Base-by-base conservation (phyloP, 2,888 invertebrate genomes). In the Tethea ocularis region DNA sequence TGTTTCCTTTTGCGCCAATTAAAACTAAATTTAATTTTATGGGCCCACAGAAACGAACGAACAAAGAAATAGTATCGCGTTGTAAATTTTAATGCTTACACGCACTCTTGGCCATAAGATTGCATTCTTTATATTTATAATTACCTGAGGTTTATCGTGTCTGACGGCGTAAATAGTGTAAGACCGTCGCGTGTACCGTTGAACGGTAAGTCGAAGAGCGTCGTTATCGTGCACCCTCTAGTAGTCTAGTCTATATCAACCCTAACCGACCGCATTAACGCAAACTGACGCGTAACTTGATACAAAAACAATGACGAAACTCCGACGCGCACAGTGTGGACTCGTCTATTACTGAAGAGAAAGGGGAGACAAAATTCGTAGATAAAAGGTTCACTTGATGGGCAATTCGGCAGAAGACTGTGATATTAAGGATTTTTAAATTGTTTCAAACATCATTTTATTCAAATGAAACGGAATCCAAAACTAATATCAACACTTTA, bases 311-410 rank as follows among this genome's bases (percentile, higher is more conserved):
- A 77, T 74, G 71, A 65, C 59, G 60, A 72, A 67, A 73, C 70
- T 67, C 61, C 33, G 74, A 61, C 60, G 59, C 64, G 59, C 51
- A 63, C 46, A 46, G 8, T 26, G 29, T 6, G 10, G 24, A 61
- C 20, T 57, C 62, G 62, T 55, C 66, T 62, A 68, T 61, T 65
- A 67, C 61, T 66, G 62, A 61, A 66, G 53, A 57, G 67, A 75
- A 81, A 76, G 73, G 78, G 79, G 74, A 77, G 75, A 78, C 72
- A 81, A 84, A 83, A 80, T 77, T 74, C 80, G 67, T 74, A 81
- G 79, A 82, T 86, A 83, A 82, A 72, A 75, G 75, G 72, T 73
- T 77, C 69, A 71, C 73, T 78, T 73, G 74, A 82, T 80, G 73
- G 80, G 66, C 78, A 68, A 80, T 83, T 80, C 77, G 74, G 63